These are phyloP conservation scores for Adineta ricciae DNA, from an alignment of 2,888 invertebrate genomes.

Conservation along the genomic window DNA sequence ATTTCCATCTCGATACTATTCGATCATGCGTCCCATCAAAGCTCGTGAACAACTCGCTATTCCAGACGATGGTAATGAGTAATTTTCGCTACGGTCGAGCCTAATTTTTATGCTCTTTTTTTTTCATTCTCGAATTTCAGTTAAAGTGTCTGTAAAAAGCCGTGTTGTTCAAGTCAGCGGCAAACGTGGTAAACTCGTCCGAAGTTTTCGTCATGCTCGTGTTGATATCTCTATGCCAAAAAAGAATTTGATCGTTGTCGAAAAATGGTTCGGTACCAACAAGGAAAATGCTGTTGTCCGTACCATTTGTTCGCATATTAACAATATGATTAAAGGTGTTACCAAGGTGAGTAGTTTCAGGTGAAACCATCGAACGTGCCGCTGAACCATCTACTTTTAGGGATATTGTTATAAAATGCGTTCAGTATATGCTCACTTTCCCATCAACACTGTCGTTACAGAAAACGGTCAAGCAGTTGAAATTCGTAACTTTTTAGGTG, in stretches of 20 bases:
- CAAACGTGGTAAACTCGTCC: conserved; percentile 75
- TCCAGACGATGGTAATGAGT: background rate
- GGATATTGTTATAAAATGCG: conserved; percentile 99
- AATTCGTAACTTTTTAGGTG: conserved; percentile 92
- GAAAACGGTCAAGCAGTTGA: conserved; percentile 79
- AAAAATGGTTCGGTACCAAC: conserved; percentile 96
- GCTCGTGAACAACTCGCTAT: background rate
- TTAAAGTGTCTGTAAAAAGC: conserved; percentile 77
- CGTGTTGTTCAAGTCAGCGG: conserved; percentile 85
- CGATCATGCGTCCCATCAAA: conserved; percentile 20
- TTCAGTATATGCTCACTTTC: conserved; percentile 98
- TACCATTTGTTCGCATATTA: conserved; percentile 95
- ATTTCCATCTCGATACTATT: background rate
- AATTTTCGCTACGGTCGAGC: background rate
- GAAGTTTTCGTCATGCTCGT: conserved; percentile 87
- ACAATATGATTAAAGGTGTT: conserved; percentile 94
- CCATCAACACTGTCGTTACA: conserved; percentile 79
- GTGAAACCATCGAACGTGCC: background rate
- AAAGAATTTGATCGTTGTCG: conserved; percentile 61
- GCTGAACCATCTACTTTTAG: too few relatives aligned
- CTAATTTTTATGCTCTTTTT: too few relatives aligned
- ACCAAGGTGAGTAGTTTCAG: conserved; percentile 51
- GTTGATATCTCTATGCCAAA: conserved; percentile 64
- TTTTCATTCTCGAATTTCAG: conserved; percentile 43
- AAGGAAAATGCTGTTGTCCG: conserved; percentile 95